Evolutionary conservation across 2,888 invertebrate genomes (phyloP), one percentile per base, ranked within the genome.

Genomic region (Napeogenes sylphis): DNA sequence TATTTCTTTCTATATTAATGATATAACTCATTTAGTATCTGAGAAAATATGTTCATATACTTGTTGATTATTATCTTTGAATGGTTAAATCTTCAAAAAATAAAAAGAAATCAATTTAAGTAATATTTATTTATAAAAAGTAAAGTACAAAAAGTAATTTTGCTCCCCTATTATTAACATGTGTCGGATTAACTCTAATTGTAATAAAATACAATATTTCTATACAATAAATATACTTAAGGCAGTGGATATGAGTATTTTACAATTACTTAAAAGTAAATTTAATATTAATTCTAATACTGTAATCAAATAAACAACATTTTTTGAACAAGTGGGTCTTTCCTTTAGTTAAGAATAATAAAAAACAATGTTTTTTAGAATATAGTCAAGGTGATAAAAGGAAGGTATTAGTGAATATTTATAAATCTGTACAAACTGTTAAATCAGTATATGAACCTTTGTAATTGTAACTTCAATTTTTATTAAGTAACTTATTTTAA

Each of bases 81-180:
- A 5, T 6, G 4, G 6, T 35, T 5, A 35, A 35, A 35, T 35
- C 4, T 2, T 35, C 4, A 5, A 6, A 35, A 51, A 51, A 51
- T 51, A 51, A 51, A 14, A 51, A 2, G 4, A 42, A 42, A 8
- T 51, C 10, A 4, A 51, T 51, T 51, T 51, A 6, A 4, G 45
- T 75, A 75, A 73, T 30, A 72, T 76, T 75, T 73, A 74, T 79
- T 81, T 77, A 72, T 77, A 78, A 77, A 84, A 84, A 83, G 82
- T 79, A 81, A 85, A 84, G 84, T 86, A 86, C 83, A 86, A 84
- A 51, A 85, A 84, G 79, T 82, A 82, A 80, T 79, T 78, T 71
- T 53, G 45, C 45, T 56, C 60, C 56, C 10, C 32, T 58, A 21
- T 21, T 21, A 21, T 21, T 21, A 21, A 21, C 21, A 21, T 21